Base-by-base conservation (phyloP, 1,140 invertebrate species). In the Radopholus similis region DNA sequence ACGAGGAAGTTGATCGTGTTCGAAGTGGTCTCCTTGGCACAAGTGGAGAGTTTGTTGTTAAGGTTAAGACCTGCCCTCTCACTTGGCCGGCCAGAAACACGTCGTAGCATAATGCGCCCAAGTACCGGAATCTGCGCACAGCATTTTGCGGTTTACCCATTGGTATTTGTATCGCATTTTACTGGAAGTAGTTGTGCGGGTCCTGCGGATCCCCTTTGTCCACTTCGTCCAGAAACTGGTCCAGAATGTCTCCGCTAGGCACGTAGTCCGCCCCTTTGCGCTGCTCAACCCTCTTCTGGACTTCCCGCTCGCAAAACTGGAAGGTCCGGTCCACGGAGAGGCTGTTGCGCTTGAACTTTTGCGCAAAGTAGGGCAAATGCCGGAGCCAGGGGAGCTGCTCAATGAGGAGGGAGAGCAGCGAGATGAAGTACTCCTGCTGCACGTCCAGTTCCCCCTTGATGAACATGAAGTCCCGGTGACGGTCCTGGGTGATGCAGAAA, bases 1-100 rank as follows among this genome's bases (percentile, higher is more conserved):
- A 93, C 83, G 71, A 91, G 89, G 91, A 92, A 95, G 9, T 89
- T 86, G 9, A 95, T 78, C 0, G 91, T 90, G 0, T 89, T 88
- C 28, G 91, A 83, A 0, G 91, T 90, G 0, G 92, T 95, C 79
- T 95, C 93, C n/a, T 71, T 42, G 37, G 15, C 18, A n/a, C 2
- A 21, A 21, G 8, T 5, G 8, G 9, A 9, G n/a, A 26, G 8
- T 62, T n/a, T 6, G 32, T 60, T 60, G 32, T 13, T 42, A 60
- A 49, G 28, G 28, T 23, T 6, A n/a, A 49, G 3, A 3, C 34
- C 34, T 11, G 18, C 26, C 0, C 18, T 21, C n/a, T 21, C 21
- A 62, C 59, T n/a, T 62, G 59, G 2, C 59, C 59, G 8, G 59
- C 59, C 59, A 62, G 47, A 49, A 62, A 62, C 11, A 62, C 18